Evolutionary conservation across 2,797 vertebrate species (phyloP), one percentile per base, ranked within the genome.

Genomic region (Lophius americanus): DNA sequence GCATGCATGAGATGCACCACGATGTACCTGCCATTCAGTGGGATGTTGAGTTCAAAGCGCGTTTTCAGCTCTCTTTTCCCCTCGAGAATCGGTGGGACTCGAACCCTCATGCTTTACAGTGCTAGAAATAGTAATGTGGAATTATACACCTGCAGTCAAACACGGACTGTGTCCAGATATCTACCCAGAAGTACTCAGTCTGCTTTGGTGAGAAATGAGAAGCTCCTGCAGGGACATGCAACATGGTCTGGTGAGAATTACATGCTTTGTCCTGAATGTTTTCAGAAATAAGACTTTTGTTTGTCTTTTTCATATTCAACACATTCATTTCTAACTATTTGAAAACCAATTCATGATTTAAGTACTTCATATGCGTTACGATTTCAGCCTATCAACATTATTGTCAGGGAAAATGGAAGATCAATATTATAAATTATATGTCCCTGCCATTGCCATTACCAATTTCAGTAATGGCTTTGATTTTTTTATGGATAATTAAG

Each of bases 171-270:
- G 14, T 68, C 62, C 0, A 64, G 64, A 14, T 57, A 50, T 70
- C 79, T 77, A 1, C 57, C 39, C 3, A 49, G 33, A 43, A 48
- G 53, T 51, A 9, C 1, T 67, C 75, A 56, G 42, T 39, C 37
- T 60, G 33, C 58, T 38, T 37, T 6, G 0, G 7, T 5, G 36
- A 70, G 60, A 4, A 80, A 68, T 43, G 68, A 44, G 32, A 66
- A 56, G 9, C 64, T 86, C 60, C 73, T 86, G n/a, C 79, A 39
- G 38, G 67, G 57, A 73, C 39, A 33, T 23, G 37, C 78, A 57
- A 2, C 77, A 2, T 81, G 68, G 69, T 71, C 78, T 4, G 87
- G 91, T 91, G 64, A 83, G 68, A 50, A 44, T 41, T 41, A 41
- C 39, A 41, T 41, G 1, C 3, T 43, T 10, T 43, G 42, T 43